Percentiles rank a stretch among this genome's conserved stretches.
These are phyloP conservation scores for Babyrousa celebensis DNA, from an alignment of 2,797 vertebrate genomes.

Conservation along the genomic window DNA sequence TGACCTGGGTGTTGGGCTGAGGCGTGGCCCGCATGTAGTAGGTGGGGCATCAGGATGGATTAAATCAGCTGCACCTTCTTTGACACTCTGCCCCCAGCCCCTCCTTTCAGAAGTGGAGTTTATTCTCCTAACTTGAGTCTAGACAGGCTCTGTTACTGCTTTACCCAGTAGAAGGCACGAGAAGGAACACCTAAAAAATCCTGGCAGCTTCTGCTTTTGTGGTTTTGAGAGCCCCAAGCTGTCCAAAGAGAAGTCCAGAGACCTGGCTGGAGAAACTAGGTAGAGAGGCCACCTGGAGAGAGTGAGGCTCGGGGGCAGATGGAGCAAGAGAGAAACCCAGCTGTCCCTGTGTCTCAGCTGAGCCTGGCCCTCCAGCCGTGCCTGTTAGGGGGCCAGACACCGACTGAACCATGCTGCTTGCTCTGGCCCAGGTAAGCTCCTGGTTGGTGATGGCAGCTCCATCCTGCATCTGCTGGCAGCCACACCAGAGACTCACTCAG, in stretches of 20 bases:
- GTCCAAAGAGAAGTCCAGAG: background rate
- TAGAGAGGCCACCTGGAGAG: background rate
- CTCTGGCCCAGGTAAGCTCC: background rate
- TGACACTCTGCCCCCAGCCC: background rate
- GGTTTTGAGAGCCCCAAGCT: background rate
- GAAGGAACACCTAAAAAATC: background rate
- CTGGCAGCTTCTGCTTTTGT: background rate
- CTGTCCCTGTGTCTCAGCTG: background rate
- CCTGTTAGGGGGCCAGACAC: background rate
- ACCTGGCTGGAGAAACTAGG: background rate
- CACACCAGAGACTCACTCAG: accelerated
- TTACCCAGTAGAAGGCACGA: background rate
- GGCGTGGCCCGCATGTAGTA: background rate
- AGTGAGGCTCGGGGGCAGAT: background rate
- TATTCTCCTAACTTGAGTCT: background rate
- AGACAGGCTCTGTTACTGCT: background rate
- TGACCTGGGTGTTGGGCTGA: background rate
- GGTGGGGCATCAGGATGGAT: background rate
- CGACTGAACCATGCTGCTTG: background rate
- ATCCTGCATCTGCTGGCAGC: background rate
- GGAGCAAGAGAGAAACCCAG: background rate
- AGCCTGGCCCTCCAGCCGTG: background rate
- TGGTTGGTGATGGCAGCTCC: accelerated
- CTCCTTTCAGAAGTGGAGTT: background rate
- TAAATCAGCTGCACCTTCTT: background rate